A percentile compares a stretch with the other conserved stretches of the same genome.
Conservation (phyloP, 2,888 invertebrate genomes). For the Eledone cirrhosa region DNA sequence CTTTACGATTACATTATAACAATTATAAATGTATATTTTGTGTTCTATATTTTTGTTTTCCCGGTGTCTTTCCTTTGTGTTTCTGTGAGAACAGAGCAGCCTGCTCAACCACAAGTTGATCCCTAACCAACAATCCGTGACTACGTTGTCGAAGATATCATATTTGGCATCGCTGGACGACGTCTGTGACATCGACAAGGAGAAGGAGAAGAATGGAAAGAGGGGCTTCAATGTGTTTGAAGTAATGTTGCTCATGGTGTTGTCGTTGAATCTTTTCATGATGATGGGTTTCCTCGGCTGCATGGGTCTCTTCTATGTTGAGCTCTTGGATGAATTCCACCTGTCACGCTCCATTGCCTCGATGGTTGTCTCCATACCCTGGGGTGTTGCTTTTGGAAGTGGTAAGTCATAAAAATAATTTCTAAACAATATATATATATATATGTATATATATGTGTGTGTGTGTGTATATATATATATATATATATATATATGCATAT, state of each 20-base stretch:
- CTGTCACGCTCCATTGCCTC: background rate
- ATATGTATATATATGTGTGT: background rate
- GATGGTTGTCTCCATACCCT: background rate
- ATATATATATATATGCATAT: background rate
- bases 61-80: no score
- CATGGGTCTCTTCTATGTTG: background rate
- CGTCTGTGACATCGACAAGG: no score
- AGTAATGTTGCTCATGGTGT: background rate
- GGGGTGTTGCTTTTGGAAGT: conserved; percentile 13
- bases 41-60: no score
- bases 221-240: background rate
- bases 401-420: background rate
- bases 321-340: background rate
- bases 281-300: conserved; percentile 20
- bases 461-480: background rate
- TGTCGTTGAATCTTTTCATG: conserved; percentile 7
- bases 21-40: no score
- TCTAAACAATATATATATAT: background rate
- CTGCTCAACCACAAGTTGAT: no score
- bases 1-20: no score
- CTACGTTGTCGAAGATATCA: no score
- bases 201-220: no score
- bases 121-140: no score
- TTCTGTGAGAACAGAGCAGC: no score
- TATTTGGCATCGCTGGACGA: no score